Evolutionary conservation across 2,113 vertebrate genomes (phyloP).

Genomic region (Hyaena hyaena): DNA sequence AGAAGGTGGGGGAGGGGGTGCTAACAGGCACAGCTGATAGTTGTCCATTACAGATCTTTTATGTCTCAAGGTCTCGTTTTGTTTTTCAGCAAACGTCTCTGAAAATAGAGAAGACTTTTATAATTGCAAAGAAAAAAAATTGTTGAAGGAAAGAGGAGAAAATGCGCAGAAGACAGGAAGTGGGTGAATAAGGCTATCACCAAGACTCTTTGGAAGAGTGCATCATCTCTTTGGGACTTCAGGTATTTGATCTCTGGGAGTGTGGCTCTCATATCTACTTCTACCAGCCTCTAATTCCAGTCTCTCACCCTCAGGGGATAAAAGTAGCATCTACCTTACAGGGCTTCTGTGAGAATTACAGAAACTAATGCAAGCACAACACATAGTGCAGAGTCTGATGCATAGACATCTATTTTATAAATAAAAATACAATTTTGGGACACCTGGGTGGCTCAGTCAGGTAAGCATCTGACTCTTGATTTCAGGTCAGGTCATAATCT

Average conservation of each 20-base stretch:
- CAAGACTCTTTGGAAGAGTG: background rate
- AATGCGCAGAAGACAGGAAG: background rate
- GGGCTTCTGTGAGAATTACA: background rate
- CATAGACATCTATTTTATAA: background rate
- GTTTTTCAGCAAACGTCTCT: background rate
- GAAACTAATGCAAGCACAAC: background rate
- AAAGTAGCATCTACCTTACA: background rate
- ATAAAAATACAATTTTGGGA: background rate
- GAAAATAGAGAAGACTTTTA: background rate
- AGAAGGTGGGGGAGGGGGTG: background rate
- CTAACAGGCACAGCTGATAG: background rate
- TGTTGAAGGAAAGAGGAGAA: conserved; percentile 21
- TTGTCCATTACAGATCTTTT: background rate
- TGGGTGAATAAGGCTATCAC: background rate
- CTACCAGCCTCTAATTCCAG: background rate
- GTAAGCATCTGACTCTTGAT: no score
- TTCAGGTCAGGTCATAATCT: no score
- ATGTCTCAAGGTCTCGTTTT: background rate
- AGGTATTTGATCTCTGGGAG: background rate
- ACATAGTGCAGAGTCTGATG: background rate
- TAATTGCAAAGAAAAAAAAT: background rate
- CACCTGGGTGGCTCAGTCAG: no score
- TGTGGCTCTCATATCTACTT: background rate
- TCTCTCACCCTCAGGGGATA: background rate
- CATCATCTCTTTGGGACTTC: background rate